phyloP scores from a whole-genome alignment of 2,113 vertebrate species.

The Gymnogyps californianus region DNA sequence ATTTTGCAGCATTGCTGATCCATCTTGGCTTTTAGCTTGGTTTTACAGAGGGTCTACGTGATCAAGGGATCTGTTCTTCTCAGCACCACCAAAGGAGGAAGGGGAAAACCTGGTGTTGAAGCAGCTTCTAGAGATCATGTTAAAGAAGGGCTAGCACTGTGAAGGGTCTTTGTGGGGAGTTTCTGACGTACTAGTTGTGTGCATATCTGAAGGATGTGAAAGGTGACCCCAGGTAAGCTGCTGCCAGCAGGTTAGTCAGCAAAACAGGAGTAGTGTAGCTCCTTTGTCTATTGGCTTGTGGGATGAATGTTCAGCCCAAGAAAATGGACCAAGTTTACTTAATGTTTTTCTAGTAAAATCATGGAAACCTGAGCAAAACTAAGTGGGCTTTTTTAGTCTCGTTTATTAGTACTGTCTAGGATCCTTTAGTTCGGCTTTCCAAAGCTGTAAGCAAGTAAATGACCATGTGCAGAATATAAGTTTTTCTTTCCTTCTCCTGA shows the following conservation, averaged over 20 bases:
- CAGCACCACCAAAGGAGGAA: not conserved
- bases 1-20: not conserved
- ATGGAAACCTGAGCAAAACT: not conserved
- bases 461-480: not conserved
- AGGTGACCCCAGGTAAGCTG: not conserved
- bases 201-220: not conserved
- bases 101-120: not conserved
- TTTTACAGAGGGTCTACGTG: fast-evolving
- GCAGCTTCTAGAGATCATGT: not conserved
- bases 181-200: not conserved
- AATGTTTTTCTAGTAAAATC: not conserved
- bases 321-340: not conserved
- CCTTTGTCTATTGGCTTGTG: not conserved
- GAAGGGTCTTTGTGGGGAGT: not conserved
- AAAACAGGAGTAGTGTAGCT: not conserved
- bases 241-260: not conserved
- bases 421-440: not conserved
- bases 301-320: not conserved
- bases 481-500: not conserved
- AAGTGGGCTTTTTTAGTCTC: not conserved
- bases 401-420: not conserved
- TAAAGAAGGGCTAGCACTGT: not conserved
- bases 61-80: not conserved
- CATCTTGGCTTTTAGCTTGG: not conserved
- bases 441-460: not conserved